Conservation (phyloP, 53 echinoderm and acorn worm genomes). For the Pentamera pediparva region DNA sequence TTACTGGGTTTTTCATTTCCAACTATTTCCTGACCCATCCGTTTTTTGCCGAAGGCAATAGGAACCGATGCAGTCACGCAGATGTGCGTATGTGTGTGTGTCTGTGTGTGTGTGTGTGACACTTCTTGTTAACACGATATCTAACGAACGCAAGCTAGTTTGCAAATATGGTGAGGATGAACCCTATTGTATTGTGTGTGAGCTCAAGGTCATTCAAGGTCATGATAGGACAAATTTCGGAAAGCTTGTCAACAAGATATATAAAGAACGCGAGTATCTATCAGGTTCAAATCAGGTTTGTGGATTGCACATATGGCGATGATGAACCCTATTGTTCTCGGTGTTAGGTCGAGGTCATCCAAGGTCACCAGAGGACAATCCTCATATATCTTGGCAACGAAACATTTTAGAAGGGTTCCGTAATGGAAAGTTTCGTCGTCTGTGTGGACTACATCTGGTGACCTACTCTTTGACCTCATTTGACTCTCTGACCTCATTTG, state of each 20-base stretch:
- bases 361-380: not conserved
- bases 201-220: not conserved
- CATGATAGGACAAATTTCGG: not conserved
- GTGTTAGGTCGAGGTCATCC: not conserved
- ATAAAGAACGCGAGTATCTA: not conserved
- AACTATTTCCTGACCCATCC: too few relatives aligned
- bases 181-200: not conserved
- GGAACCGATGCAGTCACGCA: not conserved
- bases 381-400: too few relatives aligned
- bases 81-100: not conserved
- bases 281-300: not conserved
- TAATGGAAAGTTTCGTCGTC: too few relatives aligned
- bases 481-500: too few relatives aligned
- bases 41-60: not conserved
- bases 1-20: too few relatives aligned
- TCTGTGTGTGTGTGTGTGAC: not conserved
- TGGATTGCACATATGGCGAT: too few relatives aligned
- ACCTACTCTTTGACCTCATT: too few relatives aligned
- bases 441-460: too few relatives aligned
- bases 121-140: not conserved
- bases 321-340: too few relatives aligned
- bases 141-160: not conserved
- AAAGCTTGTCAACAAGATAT: not conserved
- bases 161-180: not conserved
- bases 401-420: too few relatives aligned